Base-by-base conservation (phyloP, 2,888 invertebrate species). In the Dolichomitus sp. region DNA sequence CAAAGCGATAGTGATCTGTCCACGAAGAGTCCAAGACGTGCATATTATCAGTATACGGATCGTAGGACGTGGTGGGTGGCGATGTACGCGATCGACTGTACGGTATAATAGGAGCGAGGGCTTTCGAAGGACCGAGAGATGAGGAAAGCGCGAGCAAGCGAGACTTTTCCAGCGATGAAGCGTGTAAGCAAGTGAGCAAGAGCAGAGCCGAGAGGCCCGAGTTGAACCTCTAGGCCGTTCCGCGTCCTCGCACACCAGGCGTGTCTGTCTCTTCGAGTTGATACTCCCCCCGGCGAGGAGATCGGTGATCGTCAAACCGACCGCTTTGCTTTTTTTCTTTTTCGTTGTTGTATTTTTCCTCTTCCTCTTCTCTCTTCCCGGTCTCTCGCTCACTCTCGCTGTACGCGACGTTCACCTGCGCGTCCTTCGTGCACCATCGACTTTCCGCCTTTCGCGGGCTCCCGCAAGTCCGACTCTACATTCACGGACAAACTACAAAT, bases 221-320 rank as follows among this genome's bases (percentile, higher is more conserved):
- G 80, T 83, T 80, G 74, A 90, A 90, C 89, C 91, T 90, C 90
- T 89, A 89, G 90, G 89, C 89, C 93, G 93, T 92, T 93, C 93
- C 93, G 92, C 93, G 91, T 93, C 93, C 93, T 91, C 91, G 93
- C 91, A 91, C 93, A 92, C 85, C 90, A 89, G 91, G 90, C 89
- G 90, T 90, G 90, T 90, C 89, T 88, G 88, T 87, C 87, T 85
- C 85, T 86, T 87, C 81, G 81, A 85, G 59, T 81, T 73, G 83
- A 83, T 85, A 83, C 84, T 84, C 85, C 83, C 73, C 70, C 76
- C 66, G 69, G 84, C 70, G 69, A 76, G 77, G 79, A 85, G 81
- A 86, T 84, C 85, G 83, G 84, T 80, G 81, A 83, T 84, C 84
- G 80, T 81, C 83, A 81, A 77, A 74, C 69, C 72, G 59, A 80